These are phyloP conservation scores for Unio delphinus DNA, from an alignment of 2,888 invertebrate genomes.

Conservation along the genomic window DNA sequence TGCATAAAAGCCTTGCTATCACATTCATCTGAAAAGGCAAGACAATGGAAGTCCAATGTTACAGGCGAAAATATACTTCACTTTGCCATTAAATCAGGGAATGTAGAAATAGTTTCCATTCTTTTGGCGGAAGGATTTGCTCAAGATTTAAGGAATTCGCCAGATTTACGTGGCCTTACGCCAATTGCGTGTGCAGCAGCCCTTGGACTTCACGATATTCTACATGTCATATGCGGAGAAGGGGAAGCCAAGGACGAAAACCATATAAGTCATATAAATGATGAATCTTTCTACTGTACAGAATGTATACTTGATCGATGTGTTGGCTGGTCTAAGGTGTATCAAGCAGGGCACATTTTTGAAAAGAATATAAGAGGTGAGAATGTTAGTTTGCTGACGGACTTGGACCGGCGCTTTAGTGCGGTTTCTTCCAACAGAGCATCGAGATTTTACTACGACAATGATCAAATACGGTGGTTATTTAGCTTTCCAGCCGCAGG, in stretches of 20 bases:
- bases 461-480: not conserved
- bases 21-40: not conserved
- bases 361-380: not conserved
- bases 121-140: conserved; percentile 9
- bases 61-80: conserved; percentile 35
- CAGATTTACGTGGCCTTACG: conserved; percentile 8
- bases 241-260: conserved; percentile 2
- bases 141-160: not conserved
- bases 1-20: conserved; percentile 6
- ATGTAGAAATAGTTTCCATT: conserved; percentile 14
- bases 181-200: conserved; percentile 14
- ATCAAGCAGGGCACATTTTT: conserved; percentile 3
- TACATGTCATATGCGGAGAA: not conserved
- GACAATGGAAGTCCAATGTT: conserved; percentile 3
- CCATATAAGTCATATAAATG: conserved; percentile 7
- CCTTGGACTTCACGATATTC: conserved; percentile 12
- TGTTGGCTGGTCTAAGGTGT: conserved; percentile 41
- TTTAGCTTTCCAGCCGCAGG: no score
- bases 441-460: not conserved
- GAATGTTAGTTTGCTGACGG: not conserved
- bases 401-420: not conserved
- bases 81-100: conserved; percentile 22
- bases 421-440: not conserved
- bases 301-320: conserved; percentile 30
- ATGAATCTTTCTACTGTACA: conserved; percentile 22